These are phyloP conservation scores for Jaculus jaculus DNA, from an alignment of 2,113 vertebrate species.

Conservation along the genomic window DNA sequence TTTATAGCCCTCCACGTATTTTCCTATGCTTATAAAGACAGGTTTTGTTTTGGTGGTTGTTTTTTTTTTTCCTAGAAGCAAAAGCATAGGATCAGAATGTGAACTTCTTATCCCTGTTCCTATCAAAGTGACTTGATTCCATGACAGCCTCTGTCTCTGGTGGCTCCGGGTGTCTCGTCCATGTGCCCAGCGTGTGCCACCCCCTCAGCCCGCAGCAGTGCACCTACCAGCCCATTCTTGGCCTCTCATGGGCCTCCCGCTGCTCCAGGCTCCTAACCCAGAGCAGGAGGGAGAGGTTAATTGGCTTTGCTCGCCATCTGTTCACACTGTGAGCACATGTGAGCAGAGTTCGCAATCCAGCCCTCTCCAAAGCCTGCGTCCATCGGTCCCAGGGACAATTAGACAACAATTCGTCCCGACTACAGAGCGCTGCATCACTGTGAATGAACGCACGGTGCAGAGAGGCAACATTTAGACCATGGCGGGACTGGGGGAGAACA, in stretches of 20 bases:
- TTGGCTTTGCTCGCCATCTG: conserved; percentile 91
- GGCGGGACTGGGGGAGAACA: too few species aligned
- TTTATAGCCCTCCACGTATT: conserved; percentile 37
- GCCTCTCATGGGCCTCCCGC: not conserved
- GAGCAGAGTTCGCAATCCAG: conserved; percentile 82
- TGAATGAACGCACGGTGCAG: not conserved
- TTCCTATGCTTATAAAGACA: conserved; percentile 13
- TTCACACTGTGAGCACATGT: conserved; percentile 81
- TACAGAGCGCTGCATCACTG: not conserved
- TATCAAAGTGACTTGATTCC: not conserved
- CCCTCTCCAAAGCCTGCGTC: conserved; percentile 83
- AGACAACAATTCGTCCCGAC: not conserved
- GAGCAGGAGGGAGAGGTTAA: conserved; percentile 88
- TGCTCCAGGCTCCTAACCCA: conserved; percentile 67
- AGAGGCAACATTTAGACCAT: not conserved
- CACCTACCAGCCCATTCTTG: not conserved
- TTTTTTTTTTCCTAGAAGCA: not conserved
- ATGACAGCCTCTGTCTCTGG: not conserved
- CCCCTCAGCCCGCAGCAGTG: not conserved
- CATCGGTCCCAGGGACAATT: conserved; percentile 80
- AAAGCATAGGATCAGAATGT: not conserved
- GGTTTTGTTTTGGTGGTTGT: not conserved
- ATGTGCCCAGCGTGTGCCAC: not conserved
- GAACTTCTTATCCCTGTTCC: not conserved
- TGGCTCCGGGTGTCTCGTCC: not conserved